Evolutionary conservation across 2,888 invertebrate genomes (phyloP), one percentile per base, ranked within the genome.

Genomic region (Cataglyphis rosenhaueri): DNA sequence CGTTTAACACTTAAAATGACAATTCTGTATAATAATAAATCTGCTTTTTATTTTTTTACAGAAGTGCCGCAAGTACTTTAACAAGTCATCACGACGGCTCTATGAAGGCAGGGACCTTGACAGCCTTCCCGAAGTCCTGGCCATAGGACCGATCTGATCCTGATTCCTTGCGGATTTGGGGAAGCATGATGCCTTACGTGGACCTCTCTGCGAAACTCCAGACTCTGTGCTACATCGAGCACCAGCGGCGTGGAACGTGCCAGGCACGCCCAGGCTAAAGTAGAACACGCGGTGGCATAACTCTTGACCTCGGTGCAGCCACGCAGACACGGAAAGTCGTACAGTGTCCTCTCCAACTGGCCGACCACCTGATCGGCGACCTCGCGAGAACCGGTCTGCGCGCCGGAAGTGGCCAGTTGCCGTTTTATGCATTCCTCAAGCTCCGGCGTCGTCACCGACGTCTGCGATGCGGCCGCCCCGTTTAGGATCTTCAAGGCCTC

Each of bases 261-360:
- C 52, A 94, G 82, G 52, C 94, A 93, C 44, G 96, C 96, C 99
- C 99, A 99, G 4, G 98, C 97, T n/a, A 98, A 96, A 84, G 97
- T 96, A 61, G 98, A 98, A 84, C 98, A 97, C 59, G 97, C 97
- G 44, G 97, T 96, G 75, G 98, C 97, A 94, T 98, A 98, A 89
- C 97, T 96, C 91, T 97, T 96, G 81, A 99, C 95, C 41, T 97
- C 97, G 0, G 96, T 96, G 93, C 98, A 98, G 0, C 96, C 95
- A 88, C 97, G 97, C 91, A 99, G 95, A 94, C 98, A 97, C 48
- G 98, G 98, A 95, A 99, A 99, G 95, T 99, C 99, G 92, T 98
- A 98, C 25, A 99, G 96, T 0, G 99, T 99, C 88, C 97, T 97
- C 94, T 98, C 97, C 87, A 99, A 97, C 95, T 98, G 96, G 85